Evolutionary conservation across 1,140 invertebrate species (phyloP), one percentile per base, ranked within the genome.

Genomic region (Macrobrachium rosenbergii): DNA sequence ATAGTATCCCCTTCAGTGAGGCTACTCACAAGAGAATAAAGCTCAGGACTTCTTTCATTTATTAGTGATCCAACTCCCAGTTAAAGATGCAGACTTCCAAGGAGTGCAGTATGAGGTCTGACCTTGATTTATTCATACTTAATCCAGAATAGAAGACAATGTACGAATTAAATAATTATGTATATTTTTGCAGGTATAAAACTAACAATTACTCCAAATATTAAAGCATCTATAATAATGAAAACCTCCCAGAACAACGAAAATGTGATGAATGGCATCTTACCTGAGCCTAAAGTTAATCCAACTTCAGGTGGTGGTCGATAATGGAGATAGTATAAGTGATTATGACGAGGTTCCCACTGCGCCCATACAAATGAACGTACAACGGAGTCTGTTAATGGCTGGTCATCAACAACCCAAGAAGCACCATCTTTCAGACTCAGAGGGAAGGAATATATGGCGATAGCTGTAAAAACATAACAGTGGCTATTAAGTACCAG

Each of bases 281-380:
- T 7, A 89, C 89, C 77, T 59, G 83, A 76, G 5, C 76, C 82
- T 2, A 89, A 37, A 14, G 76, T 82, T 23, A 88, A 69, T n/a
- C 85, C 89, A 37, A 77, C 86, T 59, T 83, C 82, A 17, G 89
- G 92, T 52, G 95, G 94, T 89, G 94, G 94, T 89, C 94, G 93
- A 83, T 95, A 94, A 90, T 96, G 95, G 87, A 96, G 96, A 91
- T 96, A 96, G 92, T 96, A 96, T 1, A 97, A 92, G 14, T 95
- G 95, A 91, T 95, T 95, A 92, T 95, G 94, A 23, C 93, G 93
- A 86, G 95, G 93, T 91, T 96, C 95, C 95, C 95, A 96, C 89
- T 97, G 96, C 0, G 95, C 95, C 96, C 96, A 97, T 77, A 94
- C 94, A 90, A 96, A 96, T 59, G 93, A 94, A 90, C 94, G 94